Conservation (phyloP, 2,113 vertebrate genomes). For the Mionectes macconnelli region DNA sequence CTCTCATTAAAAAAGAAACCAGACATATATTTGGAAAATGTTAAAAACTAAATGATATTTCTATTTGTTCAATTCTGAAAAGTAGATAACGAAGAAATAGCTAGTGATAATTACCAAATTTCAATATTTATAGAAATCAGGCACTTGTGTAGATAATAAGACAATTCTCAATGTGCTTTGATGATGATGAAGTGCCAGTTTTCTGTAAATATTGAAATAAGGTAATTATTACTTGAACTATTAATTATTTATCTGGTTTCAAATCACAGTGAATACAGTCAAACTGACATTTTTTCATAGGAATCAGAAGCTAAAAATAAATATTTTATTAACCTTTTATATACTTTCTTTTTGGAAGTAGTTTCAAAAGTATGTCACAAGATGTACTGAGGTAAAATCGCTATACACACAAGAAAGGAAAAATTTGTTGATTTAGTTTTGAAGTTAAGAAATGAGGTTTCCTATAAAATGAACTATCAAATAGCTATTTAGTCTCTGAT, state of each 20-base stretch:
- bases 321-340: neutral
- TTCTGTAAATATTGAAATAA: constrained; percentile 77
- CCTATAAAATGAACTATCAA: neutral
- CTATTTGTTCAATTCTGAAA: constrained; percentile 24
- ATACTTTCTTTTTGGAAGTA: neutral
- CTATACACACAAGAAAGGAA: neutral
- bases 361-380: neutral
- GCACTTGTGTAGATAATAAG: constrained; percentile 56
- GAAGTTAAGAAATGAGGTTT: neutral
- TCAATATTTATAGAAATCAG: constrained; percentile 69
- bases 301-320: neutral
- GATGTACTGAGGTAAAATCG: neutral
- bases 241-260: constrained; percentile 70
- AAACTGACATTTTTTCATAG: constrained; percentile 34
- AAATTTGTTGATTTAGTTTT: neutral
- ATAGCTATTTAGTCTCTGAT: neutral
- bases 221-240: constrained; percentile 63
- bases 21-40: neutral
- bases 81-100: constrained; percentile 58
- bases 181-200: constrained; percentile 66
- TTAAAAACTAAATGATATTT: constrained; percentile 43
- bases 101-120: constrained; percentile 61
- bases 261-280: constrained; percentile 37
- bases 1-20: constrained; percentile 35
- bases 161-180: constrained; percentile 62